Evolutionary conservation across 2,113 vertebrate species (phyloP), one percentile per base, ranked within the genome.

Genomic region (Petrocephalus microphthalmus): DNA sequence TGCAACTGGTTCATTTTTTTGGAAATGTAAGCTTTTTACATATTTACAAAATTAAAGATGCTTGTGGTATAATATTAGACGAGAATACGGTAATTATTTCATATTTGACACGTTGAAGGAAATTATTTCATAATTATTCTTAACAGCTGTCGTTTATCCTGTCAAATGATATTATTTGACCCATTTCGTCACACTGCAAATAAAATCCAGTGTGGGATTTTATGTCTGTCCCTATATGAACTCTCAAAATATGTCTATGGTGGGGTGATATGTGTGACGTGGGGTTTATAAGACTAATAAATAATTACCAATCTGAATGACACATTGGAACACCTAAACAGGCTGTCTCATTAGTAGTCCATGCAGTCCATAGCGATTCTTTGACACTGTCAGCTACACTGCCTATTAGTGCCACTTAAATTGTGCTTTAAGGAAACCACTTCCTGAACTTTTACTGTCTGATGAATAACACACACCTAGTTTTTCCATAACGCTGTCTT

Each of bases 361-460:
- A 89, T 93, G 92, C 89, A 33, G 67, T 86, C 88, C 83, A 2
- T 87, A 88, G 87, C 42, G 88, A 93, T 93, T 91, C 92, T 91
- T 89, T 92, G 92, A 94, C 92, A 89, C 90, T 95, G 94, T 95
- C 95, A 95, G 91, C 93, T 89, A 81, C 11, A 29, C 64, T 91
- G 92, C 94, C 93, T 93, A 94, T 95, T 95, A 95, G 94, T 95
- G 94, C 94, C 94, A 95, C 93, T 95, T 95, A 95, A 19, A 87
- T 84, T 89, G 89, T 83, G 42, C 83, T 84, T 37, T 86, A 93
- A 90, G 90, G 89, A 92, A 91, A 57, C 85, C 42, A 22, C 47
- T 90, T 83, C 81, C 37, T 45, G 20, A 83, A 83, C 45, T n/a
- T 42, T 10, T 49, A 1, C 81, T 47, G 37, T 83, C 19, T 83